Base-by-base conservation (phyloP, 2,888 invertebrate species). In the Lamellibrachia columna region DNA sequence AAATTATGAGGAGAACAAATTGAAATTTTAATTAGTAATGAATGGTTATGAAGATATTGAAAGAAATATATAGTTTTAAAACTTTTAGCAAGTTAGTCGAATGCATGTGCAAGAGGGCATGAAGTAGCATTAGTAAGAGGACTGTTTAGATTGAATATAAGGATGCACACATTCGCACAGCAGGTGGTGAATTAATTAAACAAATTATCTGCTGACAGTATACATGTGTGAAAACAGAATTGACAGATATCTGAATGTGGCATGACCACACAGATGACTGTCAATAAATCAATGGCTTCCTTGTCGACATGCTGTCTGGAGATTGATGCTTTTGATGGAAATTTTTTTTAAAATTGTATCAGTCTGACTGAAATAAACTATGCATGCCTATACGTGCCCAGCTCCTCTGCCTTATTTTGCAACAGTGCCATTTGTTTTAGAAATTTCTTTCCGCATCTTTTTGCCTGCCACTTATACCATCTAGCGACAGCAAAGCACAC, bases 401-500 rank as follows among this genome's bases (percentile, higher is more conserved):
- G 28, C 53, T 22, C 91, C 53, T 52, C 91, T 15, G 52, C 53
- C 91, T 91, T 91, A 11, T 91, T 53, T 52, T 52, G 52, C 52
- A 91, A 52, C 91, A 2, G 52, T 22, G 15, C 11, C 91, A 28
- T 91, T 53, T 91, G 28, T 75, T 15, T 22, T 90, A 15, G 22
- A 40, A 11, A 3, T 90, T 90, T 52, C 15, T 53, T 91, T 53
- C 53, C 40, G n/a, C 53, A 52, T 40, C 1, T 52, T 91, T 52
- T 91, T 1, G 52, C 53, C 52, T 15, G 7, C 91, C 52, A 91
- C 91, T 6, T 91, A 15, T 40, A 7, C 91, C 91, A 11, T n/a
- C 91, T 91, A 91, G 52, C 40, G 75, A 75, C 22, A 75, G 75
- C 75, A 22, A 75, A 75, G 75, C 75, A 75, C 75, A 75, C 75